A percentile compares a stretch with the other conserved stretches of the same genome.
Evolutionary conservation across 2,888 invertebrate species (phyloP).

Genomic region (Zygaena filipendulae): DNA sequence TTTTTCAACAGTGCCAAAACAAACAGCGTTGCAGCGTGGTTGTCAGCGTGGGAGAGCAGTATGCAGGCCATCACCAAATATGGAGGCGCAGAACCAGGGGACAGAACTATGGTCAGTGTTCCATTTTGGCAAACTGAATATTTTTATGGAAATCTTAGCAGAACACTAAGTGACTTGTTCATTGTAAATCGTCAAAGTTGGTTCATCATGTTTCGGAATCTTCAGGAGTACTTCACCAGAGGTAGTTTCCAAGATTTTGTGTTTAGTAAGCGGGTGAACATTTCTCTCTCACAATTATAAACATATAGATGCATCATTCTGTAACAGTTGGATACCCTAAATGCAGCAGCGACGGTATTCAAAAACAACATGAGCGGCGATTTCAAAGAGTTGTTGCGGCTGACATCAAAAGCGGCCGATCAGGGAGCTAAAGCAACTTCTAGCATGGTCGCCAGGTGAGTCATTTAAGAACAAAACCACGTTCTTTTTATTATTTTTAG

Average conservation of each 20-base stretch:
- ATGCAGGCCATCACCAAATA: conserved; percentile 73
- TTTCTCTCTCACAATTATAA: no score
- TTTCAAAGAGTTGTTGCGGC: conserved; percentile 29
- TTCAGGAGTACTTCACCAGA: no score
- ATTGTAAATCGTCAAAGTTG: no score
- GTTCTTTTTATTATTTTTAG: conserved; percentile 2
- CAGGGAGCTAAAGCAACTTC: conserved; percentile 58
- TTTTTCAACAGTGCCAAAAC: conserved; percentile 24
- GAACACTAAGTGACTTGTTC: no score
- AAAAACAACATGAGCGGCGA: conserved; percentile 30
- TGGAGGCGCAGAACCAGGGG: conserved; percentile 77
- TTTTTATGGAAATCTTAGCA: no score
- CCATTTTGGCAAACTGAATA: no score
- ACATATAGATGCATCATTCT: no score
- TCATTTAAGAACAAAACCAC: conserved; percentile 1
- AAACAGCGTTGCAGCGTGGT: conserved; percentile 49
- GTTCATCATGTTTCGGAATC: no score
- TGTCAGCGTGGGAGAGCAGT: conserved; percentile 61
- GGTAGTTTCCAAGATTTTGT: no score
- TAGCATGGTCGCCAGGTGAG: conserved; percentile 65
- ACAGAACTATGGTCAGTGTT: conserved; percentile 80
- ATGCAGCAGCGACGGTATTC: conserved; percentile 47
- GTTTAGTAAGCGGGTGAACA: no score
- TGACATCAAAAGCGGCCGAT: conserved; percentile 46
- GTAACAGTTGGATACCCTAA: conserved; percentile 65